A percentile compares a stretch with the other conserved stretches of the same genome.
These are phyloP conservation scores for Caenorhabditis tropicalis DNA, from an alignment of 1,140 invertebrate species.

Conservation along the genomic window DNA sequence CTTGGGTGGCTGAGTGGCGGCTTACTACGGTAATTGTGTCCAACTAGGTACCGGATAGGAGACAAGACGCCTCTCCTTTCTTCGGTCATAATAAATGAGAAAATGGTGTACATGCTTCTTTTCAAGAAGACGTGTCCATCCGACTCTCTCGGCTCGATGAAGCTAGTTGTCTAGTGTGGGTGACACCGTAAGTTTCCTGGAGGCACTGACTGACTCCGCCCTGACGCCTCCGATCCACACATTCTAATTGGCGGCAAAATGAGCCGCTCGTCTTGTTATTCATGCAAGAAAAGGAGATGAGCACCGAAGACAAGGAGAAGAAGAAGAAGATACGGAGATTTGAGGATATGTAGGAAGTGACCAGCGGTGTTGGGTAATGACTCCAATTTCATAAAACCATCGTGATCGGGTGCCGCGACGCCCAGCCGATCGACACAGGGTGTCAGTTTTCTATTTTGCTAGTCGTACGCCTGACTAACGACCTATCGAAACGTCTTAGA, in stretches of 20 bases:
- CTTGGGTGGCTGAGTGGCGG: neutral
- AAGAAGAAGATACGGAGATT: constrained; percentile 9
- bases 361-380: constrained; percentile 36
- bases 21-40: constrained; percentile 14
- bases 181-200: constrained; percentile 30
- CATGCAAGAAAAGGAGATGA: constrained; percentile 21
- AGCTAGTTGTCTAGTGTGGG: constrained; percentile 11
- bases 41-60: constrained; percentile 13
- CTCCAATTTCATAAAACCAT: constrained; percentile 41
- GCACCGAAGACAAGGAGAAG: neutral
- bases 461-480: constrained; percentile 4
- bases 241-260: constrained; percentile 39
- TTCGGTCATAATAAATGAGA: constrained; percentile 41
- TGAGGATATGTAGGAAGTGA: constrained; percentile 9
- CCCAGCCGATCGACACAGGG: neutral
- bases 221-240: neutral
- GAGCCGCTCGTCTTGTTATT: constrained; percentile 27
- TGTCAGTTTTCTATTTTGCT: neutral
- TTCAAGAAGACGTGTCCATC: neutral
- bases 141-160: neutral
- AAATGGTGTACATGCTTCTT: constrained; percentile 16
- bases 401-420: neutral
- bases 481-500: neutral
- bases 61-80: neutral
- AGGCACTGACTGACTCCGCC: constrained; percentile 17